Evolutionary conservation across 2,888 invertebrate genomes (phyloP), one percentile per base, ranked within the genome.

Genomic region (Papilio gigon): DNA sequence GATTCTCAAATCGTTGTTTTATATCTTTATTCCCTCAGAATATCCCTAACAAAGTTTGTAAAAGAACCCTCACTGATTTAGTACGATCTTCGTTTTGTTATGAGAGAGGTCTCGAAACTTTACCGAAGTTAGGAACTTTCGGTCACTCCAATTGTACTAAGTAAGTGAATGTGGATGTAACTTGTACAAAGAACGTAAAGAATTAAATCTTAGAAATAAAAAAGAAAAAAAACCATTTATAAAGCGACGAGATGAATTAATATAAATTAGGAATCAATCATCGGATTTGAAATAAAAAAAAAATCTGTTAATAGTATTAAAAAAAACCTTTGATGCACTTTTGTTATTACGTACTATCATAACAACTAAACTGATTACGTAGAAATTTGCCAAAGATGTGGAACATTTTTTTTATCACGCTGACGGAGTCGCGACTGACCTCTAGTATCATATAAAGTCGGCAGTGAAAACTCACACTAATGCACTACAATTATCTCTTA

Each of bases 91-190:
- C 25, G 25, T 50, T 27, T 50, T 47, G 47, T 47, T 50, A 50
- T 50, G 50, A 50, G 50, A 50, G 50, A 25, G 25, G 50, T 25
- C 50, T 50, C 50, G 50, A 50, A 50, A 50, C 50, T 50, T 50
- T 50, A n/a, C n/a, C n/a, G n/a, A 50, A 50, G 50, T 50, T 25
- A 50, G 25, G 27, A 50, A 50, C 50, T 50, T 50, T 50, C 50
- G 50, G 50, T 50, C 50, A 27, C 50, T 50, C 27, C 50, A 50
- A 50, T 50, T 50, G 50, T 50, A 50, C 50, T 25, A 50, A 50
- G 14, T 25, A 50, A 50, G 14, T 50, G 50, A 50, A 25, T 50
- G 50, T 47, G 12, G 22, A 47, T 42, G 47, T 25, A 50, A 50
- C 20, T 25, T 50, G 14, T 27, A 50, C n/a, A 27, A 27, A 50